Evolutionary conservation across 2,888 invertebrate species (phyloP).

Genomic region (Neria commutata): DNA sequence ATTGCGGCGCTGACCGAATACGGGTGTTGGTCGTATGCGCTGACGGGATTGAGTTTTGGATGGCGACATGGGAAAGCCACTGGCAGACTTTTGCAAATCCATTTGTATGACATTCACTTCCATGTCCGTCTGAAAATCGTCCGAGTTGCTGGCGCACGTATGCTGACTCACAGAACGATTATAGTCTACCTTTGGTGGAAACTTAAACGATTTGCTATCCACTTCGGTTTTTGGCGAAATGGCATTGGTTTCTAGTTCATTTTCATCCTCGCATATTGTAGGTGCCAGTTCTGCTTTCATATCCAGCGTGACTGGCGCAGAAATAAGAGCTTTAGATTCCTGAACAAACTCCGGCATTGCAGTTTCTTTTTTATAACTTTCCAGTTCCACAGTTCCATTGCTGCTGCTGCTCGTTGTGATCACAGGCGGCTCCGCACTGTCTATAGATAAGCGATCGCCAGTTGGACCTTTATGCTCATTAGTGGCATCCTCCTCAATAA

Average conservation of each 20-base stretch:
- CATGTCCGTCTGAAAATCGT: conserved; percentile 48
- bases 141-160: conserved; percentile 39
- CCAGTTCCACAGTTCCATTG: no score
- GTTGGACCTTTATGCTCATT: no score
- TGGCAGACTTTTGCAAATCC: conserved; percentile 49
- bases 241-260: no score
- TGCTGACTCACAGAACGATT: conserved; percentile 20
- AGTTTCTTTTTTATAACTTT: no score
- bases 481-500: background rate
- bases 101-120: conserved; percentile 57
- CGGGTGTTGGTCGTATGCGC: conserved; percentile 73
- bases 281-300: no score
- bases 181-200: conserved; percentile 39
- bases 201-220: conserved; percentile 49
- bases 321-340: no score
- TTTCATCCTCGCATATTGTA: conserved; percentile 21
- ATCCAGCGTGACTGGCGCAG: no score
- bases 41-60: conserved; percentile 71
- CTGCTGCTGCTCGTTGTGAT: no score
- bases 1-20: conserved; percentile 69
- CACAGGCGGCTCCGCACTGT: no score
- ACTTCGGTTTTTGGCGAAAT: no score
- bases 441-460: no score
- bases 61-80: conserved; percentile 50
- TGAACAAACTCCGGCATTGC: no score